Evolutionary conservation across 2,797 vertebrate species (phyloP), one percentile per base, ranked within the genome.

Genomic region (Percopsis omiscomaycus): DNA sequence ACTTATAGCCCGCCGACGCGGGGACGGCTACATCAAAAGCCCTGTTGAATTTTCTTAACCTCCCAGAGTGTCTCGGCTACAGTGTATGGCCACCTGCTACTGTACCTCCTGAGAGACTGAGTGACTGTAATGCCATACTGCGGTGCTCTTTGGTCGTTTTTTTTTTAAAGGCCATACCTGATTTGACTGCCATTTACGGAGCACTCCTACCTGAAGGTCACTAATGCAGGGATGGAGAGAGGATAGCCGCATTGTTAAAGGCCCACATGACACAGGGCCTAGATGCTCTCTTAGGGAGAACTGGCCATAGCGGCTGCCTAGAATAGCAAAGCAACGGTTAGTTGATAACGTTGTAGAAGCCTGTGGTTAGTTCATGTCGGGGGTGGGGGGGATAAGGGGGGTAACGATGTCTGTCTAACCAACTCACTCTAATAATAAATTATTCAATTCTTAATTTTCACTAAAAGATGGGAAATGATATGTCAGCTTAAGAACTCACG

Each of bases 91-190:
- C 66, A 32, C 16, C 30, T 32, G 48, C 66, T 32, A 29, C 22
- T 22, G 22, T 22, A 22, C 64, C 52, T 79, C 63, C 68, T 55
- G 22, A 56, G 64, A 65, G 66, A 68, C 69, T 68, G 70, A 77
- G 79, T 68, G 70, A 71, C 76, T 74, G 49, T 53, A 59, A 72
- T 66, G 76, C 62, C 69, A 60, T 44, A 69, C 66, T 47, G 46
- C 73, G 51, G 81, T 44, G 16, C 55, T 45, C 30, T 32, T 82
- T 37, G 87, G 81, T 70, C 74, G 77, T 77, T 84, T 88, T 88
- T 82, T 85, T 82, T 82, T 81, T 71, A 85, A 91, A 90, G 82
- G 84, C 84, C 81, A 80, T 65, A 82, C 73, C 83, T 86, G 84
- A 84, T 87, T 79, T 79, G 86, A 88, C 82, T 55, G 79, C 83